Evolutionary conservation across 2,888 invertebrate genomes (phyloP).

Genomic region (Camptogramma bilineatum): DNA sequence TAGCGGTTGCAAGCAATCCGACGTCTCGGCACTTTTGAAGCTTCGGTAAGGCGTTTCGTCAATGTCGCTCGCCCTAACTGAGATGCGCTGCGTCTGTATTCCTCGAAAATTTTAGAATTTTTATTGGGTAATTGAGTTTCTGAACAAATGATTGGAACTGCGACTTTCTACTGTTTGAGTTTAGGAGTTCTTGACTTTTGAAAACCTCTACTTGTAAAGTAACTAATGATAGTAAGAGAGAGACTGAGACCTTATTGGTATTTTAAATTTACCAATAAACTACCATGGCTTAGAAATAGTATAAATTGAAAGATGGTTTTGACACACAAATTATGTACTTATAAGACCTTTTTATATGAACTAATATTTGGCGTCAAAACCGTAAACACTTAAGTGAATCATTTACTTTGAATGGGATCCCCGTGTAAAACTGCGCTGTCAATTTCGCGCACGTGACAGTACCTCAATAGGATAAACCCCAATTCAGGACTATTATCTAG

Average conservation of each 20-base stretch:
- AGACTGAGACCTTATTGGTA: too few relatives aligned
- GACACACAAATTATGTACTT: not conserved
- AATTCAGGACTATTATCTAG: constrained; percentile 19
- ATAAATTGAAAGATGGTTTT: not conserved
- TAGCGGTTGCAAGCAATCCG: constrained; percentile 74
- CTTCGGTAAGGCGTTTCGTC: constrained; percentile 54
- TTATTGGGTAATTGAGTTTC: not conserved
- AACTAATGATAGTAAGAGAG: too few relatives aligned
- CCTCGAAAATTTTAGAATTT: constrained; percentile 9
- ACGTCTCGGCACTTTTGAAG: constrained; percentile 72
- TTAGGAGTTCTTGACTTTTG: not conserved
- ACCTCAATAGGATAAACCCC: constrained; percentile 1
- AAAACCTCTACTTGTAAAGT: not conserved
- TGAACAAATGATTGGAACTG: not conserved
- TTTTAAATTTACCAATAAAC: too few relatives aligned
- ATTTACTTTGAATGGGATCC: not conserved
- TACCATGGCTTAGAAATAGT: not conserved
- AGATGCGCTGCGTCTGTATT: constrained; percentile 35
- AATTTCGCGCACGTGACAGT: not conserved
- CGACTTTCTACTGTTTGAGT: not conserved
- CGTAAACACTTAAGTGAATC: not conserved
- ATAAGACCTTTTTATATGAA: not conserved
- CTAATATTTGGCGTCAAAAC: not conserved
- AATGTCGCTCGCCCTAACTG: constrained; percentile 50
- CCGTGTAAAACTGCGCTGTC: not conserved